phyloP scores from a whole-genome alignment of 2,797 vertebrate genomes.

The Anas georgica region DNA sequence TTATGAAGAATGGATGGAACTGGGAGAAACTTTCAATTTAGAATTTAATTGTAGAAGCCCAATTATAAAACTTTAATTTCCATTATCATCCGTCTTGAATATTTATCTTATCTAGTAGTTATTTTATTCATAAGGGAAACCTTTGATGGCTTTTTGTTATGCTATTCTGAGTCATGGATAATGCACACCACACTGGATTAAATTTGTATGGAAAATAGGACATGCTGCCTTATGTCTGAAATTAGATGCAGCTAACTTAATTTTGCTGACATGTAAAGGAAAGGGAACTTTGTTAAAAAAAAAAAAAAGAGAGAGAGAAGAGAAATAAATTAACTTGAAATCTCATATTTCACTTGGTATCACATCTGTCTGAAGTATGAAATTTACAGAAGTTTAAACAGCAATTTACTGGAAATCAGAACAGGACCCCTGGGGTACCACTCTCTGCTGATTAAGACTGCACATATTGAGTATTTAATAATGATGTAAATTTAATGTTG shows the following conservation, averaged over 20 bases:
- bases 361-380: background rate
- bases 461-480: background rate
- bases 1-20: conserved; percentile 26
- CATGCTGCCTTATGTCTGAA: conserved; percentile 34
- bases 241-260: conserved; percentile 63
- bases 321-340: background rate
- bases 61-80: conserved; percentile 69
- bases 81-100: conserved; percentile 21
- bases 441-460: conserved; percentile 6
- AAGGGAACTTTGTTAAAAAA: background rate
- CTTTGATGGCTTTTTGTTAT: conserved; percentile 49
- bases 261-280: conserved; percentile 30
- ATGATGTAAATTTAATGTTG: background rate
- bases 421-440: background rate
- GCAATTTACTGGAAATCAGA: conserved; percentile 44
- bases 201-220: conserved; percentile 65
- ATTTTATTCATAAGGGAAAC: conserved; percentile 57
- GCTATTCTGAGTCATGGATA: conserved; percentile 37
- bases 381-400: conserved; percentile 21
- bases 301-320: background rate
- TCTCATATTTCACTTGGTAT: background rate
- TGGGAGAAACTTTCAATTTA: conserved; percentile 26
- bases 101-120: conserved; percentile 65
- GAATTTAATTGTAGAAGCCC: conserved; percentile 64
- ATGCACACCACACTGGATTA: conserved; percentile 39